Base-by-base conservation (phyloP, 1,140 invertebrate genomes). In the Orchesella cincta region DNA sequence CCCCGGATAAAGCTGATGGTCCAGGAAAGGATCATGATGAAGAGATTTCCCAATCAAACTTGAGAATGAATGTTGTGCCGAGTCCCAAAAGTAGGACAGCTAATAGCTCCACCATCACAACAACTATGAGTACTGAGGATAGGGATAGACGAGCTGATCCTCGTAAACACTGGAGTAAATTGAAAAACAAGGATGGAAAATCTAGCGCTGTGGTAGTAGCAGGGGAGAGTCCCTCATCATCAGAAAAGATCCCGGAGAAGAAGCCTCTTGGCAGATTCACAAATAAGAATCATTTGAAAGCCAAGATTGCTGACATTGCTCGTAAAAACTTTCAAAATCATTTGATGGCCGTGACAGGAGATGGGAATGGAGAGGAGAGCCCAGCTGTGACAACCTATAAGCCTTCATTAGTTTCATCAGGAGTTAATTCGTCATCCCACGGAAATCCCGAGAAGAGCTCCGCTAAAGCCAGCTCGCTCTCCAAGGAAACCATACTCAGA, bases 371-470 rank as follows among this genome's bases (percentile, higher is more conserved):
- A 18, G 62, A 67, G 14, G 34, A 29, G 52, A 1, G 14, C 31
- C 1, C n/a, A 39, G 23, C 31, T 3, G 67, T 76, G 3, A 77
- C 76, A n/a, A 77, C 76, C n/a, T 77, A 77, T 51, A 77, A 77
- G 51, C 76, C 76, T 16, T 3, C 62, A 16, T 67, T 67, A n/a
- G 29, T 12, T 33, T 23, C 14, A 57, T 57, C 14, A n/a, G n/a
- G n/a, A n/a, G n/a, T n/a, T 20, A 46, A 8, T 46, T 20, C 39
- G 39, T 46, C 39, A 46, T 20, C 8, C 39, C 39, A 46, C 39
- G 20, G n/a, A 46, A 8, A 46, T 46, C 8, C 8, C 62, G 31
- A 67, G 3, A 67, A 12, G 26, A 5, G 12, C 54, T 14, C 39
- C 39, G 26, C 5, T 26, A 5, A 14, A 14, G 23, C 8, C 31